phyloP scores from a whole-genome alignment of 2,797 vertebrate genomes.

The Erpetoichthys calabaricus region DNA sequence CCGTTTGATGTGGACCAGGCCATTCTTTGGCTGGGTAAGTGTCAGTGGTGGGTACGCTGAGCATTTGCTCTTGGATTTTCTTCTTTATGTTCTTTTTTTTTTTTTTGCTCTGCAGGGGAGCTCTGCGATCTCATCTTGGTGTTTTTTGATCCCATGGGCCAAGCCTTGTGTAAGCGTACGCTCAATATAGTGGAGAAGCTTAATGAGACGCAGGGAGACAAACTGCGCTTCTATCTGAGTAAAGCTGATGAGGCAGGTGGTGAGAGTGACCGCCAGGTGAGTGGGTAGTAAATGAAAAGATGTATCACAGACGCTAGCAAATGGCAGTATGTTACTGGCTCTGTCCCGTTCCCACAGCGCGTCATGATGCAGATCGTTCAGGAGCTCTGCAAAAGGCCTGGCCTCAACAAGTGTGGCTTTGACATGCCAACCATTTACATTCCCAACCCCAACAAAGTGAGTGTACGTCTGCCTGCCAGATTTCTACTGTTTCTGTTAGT shows the following conservation, averaged over 20 bases:
- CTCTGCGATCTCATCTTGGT: conserved; percentile 69
- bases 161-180: conserved; percentile 70
- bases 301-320: not conserved
- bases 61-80: not conserved
- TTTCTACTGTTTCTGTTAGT: not conserved
- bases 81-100: not conserved
- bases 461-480: not conserved
- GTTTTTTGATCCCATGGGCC: conserved; percentile 78
- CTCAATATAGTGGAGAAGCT: conserved; percentile 69
- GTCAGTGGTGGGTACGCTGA: not conserved
- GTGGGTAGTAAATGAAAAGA: not conserved
- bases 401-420: conserved; percentile 76
- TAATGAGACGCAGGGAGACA: conserved; percentile 62
- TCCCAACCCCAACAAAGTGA: conserved; percentile 62
- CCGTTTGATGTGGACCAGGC: conserved; percentile 72
- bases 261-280: conserved; percentile 69
- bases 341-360: conserved; percentile 35
- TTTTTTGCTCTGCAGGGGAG: conserved; percentile 41
- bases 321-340: not conserved
- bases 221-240: conserved; percentile 64
- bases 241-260: conserved; percentile 70
- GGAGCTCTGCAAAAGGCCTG: conserved; percentile 68
- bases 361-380: conserved; percentile 82
- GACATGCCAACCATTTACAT: conserved; percentile 76
- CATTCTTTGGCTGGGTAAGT: conserved; percentile 61